Evolutionary conservation across 1,140 invertebrate genomes (phyloP), one percentile per base, ranked within the genome.

Genomic region (Euura lappo): DNA sequence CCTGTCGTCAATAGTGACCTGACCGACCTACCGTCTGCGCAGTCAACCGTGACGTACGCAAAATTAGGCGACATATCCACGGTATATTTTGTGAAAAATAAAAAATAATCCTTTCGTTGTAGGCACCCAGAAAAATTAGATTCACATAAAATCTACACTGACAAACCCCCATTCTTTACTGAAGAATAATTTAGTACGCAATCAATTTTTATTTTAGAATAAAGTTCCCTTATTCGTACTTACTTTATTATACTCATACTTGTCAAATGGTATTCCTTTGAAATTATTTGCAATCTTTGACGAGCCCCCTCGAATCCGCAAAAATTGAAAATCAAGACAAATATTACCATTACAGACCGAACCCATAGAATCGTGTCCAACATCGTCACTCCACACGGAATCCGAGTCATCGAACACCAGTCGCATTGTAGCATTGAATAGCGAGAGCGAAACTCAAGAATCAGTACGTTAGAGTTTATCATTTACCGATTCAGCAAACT

Each of bases 261-360:
- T 51, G 47, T 51, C 6, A 51, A 51, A 51, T 51, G 47, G 11
- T 51, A 51, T 1, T 7, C 47, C 47, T 51, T 51, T 51, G 47
- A 11, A 51, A 51, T 51, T 7, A 51, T 51, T 51, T 51, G 11
- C 11, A 51, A 51, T 7, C 11, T 51, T 51, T 51, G 6, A 51
- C 47, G 6, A 11, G 47, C 11, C 47, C 6, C 47, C 47, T 51
- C 11, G 47, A 51, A 51, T 51, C 47, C 47, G 47, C 47, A 11
- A 51, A 51, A 51, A 51, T 51, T 51, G 47, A 11, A 51, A 51
- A 51, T 51, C 47, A 51, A 51, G 47, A 51, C 47, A 51, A 51
- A 51, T 51, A 51, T 51, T 11, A 51, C 11, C 47, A 11, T 51
- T 51, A 51, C 47, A 51, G 47, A 51, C 47, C 11, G 47, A 7